These are phyloP conservation scores for Odontothrips loti DNA, from an alignment of 2,888 invertebrate species.

Conservation along the genomic window DNA sequence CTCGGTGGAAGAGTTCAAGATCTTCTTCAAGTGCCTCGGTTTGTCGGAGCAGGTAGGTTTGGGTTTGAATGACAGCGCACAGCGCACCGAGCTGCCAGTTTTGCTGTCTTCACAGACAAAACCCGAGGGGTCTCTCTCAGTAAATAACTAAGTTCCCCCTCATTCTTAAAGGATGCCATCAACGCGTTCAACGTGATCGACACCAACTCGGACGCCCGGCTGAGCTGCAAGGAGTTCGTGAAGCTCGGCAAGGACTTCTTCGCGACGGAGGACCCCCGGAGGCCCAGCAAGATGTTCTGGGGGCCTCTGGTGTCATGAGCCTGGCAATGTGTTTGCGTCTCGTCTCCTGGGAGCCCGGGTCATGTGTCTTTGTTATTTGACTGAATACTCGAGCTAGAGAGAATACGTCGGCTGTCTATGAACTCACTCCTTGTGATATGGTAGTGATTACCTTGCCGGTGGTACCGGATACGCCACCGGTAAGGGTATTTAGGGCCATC, in stretches of 20 bases:
- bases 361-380: too few species aligned
- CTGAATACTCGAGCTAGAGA: too few species aligned
- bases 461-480: too few species aligned
- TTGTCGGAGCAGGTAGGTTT: constrained; percentile 59
- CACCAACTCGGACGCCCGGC: constrained; percentile 69
- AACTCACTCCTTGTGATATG: too few species aligned
- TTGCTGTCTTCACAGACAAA: too few species aligned
- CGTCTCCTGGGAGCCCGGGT: too few species aligned
- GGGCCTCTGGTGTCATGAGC: constrained; percentile 59
- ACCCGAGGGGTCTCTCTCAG: too few species aligned
- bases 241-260: constrained; percentile 77
- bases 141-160: neutral
- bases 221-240: constrained; percentile 73
- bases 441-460: too few species aligned
- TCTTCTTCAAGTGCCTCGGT: constrained; percentile 77
- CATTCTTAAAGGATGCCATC: constrained; percentile 56
- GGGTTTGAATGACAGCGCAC: too few species aligned
- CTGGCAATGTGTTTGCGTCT: neutral
- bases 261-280: constrained; percentile 67
- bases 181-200: constrained; percentile 75
- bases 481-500: too few species aligned
- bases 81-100: too few species aligned
- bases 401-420: too few species aligned
- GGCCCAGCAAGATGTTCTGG: constrained; percentile 81
- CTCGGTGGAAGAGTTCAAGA: constrained; percentile 73